phyloP scores from a whole-genome alignment of 2,113 vertebrate genomes.

The Sebastes schlegelii region DNA sequence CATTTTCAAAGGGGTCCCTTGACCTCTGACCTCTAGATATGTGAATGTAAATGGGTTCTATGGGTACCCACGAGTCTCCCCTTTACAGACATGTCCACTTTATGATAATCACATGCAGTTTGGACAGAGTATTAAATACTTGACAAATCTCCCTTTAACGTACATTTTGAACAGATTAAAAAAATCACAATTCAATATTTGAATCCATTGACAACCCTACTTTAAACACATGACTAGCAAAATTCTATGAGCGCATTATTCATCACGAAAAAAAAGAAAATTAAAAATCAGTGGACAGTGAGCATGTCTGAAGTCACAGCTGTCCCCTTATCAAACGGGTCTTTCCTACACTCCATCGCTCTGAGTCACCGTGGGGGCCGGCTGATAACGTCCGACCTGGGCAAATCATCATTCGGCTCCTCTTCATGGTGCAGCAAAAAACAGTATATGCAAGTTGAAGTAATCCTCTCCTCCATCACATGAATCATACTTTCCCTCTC shows the following conservation, averaged over 20 bases:
- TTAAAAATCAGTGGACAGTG: not conserved
- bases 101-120: no score
- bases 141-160: no score
- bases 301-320: not conserved
- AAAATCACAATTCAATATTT: no score
- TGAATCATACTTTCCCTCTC: conserved; percentile 82
- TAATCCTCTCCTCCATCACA: conserved; percentile 71
- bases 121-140: no score
- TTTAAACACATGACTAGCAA: conserved; percentile 6
- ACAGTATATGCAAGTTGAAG: conserved; percentile 48
- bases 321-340: conserved; percentile 13
- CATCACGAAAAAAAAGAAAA: not conserved
- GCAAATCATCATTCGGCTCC: conserved; percentile 46
- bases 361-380: conserved; percentile 15
- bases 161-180: no score
- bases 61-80: no score
- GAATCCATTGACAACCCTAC: no score
- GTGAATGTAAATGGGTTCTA: no score
- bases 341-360: conserved; percentile 17
- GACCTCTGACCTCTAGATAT: no score
- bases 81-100: no score
- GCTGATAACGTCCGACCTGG: conserved; percentile 38
- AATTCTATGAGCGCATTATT: conserved; percentile 2
- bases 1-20: no score
- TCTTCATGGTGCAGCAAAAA: conserved; percentile 56